phyloP scores from a whole-genome alignment of 2,797 vertebrate species.

The Amblyopsis hoosieri region DNA sequence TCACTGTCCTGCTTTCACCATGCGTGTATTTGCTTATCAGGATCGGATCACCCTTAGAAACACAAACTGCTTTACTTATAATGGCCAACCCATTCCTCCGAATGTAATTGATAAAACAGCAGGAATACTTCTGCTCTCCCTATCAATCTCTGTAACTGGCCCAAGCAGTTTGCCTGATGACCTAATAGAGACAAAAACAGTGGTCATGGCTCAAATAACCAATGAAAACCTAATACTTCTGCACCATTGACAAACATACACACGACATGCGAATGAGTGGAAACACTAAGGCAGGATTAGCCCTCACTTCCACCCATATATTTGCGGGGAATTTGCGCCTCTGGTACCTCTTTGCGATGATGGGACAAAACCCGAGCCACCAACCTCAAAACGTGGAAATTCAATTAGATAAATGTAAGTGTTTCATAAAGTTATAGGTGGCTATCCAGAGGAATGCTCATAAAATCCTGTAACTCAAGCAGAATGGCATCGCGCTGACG shows the following conservation, averaged over 20 bases:
- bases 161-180: slow-evolving; percentile 11
- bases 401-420: slow-evolving; percentile 82
- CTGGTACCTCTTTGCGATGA: slow-evolving; percentile 68
- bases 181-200: slow-evolving; percentile 17
- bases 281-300: slow-evolving; percentile 34
- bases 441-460: slow-evolving; percentile 80
- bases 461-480: slow-evolving; percentile 71
- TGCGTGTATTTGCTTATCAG: not conserved
- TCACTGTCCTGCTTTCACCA: too few relatives aligned
- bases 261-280: not conserved
- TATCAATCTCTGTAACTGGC: slow-evolving; percentile 24
- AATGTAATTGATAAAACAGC: slow-evolving; percentile 10
- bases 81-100: not conserved
- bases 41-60: not conserved
- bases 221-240: slow-evolving; percentile 20
- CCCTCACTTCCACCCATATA: slow-evolving; percentile 54
- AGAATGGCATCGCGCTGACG: slow-evolving; percentile 58
- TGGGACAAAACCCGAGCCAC: slow-evolving; percentile 69
- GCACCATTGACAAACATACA: slow-evolving; percentile 5
- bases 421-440: slow-evolving; percentile 85
- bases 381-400: slow-evolving; percentile 82
- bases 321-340: slow-evolving; percentile 60
- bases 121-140: not conserved
- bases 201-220: slow-evolving; percentile 23
- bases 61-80: not conserved